These are phyloP conservation scores for Phenganax subtilis DNA, from an alignment of 92 coral and sea anemone species.

Conservation along the genomic window DNA sequence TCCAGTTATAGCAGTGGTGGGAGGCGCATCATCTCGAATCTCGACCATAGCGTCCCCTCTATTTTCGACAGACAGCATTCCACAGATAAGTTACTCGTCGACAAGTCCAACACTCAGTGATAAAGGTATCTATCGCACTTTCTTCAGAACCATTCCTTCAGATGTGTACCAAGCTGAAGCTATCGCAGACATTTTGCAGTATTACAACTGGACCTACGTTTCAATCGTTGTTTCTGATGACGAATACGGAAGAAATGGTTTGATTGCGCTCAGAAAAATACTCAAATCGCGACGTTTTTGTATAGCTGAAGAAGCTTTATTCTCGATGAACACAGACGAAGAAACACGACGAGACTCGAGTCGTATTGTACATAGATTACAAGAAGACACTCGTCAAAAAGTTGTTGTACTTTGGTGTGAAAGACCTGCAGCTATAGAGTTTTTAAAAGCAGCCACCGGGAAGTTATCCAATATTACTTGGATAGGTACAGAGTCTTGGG, in stretches of 20 bases:
- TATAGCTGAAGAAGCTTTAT: slow-evolving; percentile 64
- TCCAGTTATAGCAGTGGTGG: slow-evolving; percentile 70
- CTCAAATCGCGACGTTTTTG: slow-evolving; percentile 69
- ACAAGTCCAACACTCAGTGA: slow-evolving; percentile 85
- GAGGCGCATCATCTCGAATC: slow-evolving; percentile 88
- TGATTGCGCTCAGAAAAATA: slow-evolving; percentile 67
- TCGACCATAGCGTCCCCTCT: slow-evolving; percentile 70
- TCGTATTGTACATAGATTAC: slow-evolving; percentile 52
- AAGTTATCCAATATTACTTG: slow-evolving; percentile 57
- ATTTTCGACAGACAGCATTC: slow-evolving; percentile 67
- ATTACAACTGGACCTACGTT: slow-evolving; percentile 86
- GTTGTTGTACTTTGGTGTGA: slow-evolving; percentile 88
- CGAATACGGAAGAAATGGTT: slow-evolving; percentile 89
- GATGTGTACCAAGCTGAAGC: slow-evolving; percentile 90
- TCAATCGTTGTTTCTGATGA: slow-evolving; percentile 85
- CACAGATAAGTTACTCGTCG: slow-evolving; percentile 95
- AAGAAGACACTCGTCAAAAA: slow-evolving; percentile 56
- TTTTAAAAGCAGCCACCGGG: slow-evolving; percentile 71
- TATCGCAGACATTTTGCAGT: slow-evolving; percentile 72
- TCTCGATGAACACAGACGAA: slow-evolving; percentile 58
- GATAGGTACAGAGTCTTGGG: slow-evolving; percentile 99
- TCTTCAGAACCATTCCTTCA: slow-evolving; percentile 92
- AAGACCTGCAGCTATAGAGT: slow-evolving; percentile 79
- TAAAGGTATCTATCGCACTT: slow-evolving; percentile 63
- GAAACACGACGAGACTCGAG: slow-evolving; percentile 42